Percentiles rank a stretch among this genome's conserved stretches.
Conservation (phyloP, 2,113 vertebrate genomes). For the Clarias macrocephalus region DNA sequence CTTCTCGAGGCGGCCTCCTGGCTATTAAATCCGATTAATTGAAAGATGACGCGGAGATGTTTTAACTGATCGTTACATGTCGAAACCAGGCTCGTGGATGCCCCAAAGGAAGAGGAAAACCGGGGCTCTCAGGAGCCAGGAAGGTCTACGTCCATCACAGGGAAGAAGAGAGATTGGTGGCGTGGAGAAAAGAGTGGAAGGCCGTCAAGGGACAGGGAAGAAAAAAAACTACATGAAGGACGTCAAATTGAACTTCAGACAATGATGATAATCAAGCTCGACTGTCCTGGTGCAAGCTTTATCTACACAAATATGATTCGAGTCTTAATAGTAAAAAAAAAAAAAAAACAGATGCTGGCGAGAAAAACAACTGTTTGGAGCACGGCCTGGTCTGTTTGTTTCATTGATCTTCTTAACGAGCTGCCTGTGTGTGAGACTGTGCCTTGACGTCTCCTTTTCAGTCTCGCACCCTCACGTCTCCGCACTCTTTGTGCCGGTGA, state of each 20-base stretch:
- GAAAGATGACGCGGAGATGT: background rate
- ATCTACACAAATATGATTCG: no score
- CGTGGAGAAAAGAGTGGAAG: background rate
- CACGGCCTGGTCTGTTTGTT: background rate
- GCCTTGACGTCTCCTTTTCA: background rate
- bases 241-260: background rate
- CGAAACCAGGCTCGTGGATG: background rate
- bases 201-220: background rate
- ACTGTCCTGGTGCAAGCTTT: background rate
- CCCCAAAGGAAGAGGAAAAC: background rate
- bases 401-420: background rate
- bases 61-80: constrained; percentile 34
- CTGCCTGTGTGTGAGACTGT: background rate
- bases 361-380: no score
- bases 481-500: background rate
- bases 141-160: background rate
- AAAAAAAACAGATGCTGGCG: no score
- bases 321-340: no score
- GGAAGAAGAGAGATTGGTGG: background rate
- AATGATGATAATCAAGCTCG: background rate
- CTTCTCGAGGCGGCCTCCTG: background rate
- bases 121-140: background rate
- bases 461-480: background rate
- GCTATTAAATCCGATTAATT: constrained; percentile 24
- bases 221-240: background rate